These are phyloP conservation scores for Oscheius sp. DNA, from an alignment of 2,888 invertebrate species.

Conservation along the genomic window DNA sequence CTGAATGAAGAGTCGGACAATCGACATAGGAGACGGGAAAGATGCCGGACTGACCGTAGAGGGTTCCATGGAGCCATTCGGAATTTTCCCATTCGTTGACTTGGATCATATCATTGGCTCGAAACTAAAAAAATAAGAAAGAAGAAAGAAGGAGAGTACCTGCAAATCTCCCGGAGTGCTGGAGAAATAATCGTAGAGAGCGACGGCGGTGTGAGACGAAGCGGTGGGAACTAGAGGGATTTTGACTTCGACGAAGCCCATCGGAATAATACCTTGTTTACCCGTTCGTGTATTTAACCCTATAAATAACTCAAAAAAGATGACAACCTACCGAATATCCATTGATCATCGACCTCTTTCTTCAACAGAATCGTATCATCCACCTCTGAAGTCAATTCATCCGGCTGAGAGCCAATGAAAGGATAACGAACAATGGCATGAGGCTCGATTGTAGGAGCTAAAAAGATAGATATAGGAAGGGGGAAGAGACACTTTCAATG, in stretches of 20 bases:
- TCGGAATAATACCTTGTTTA: conserved; percentile 60
- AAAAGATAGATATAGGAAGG: neutral
- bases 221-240: conserved; percentile 50
- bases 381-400: conserved; percentile 56
- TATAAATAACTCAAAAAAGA: conserved; percentile 22
- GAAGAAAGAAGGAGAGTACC: conserved; percentile 44
- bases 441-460: conserved; percentile 35
- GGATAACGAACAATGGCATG: conserved; percentile 55
- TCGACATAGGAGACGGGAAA: conserved; percentile 61
- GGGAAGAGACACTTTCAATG: too few relatives aligned
- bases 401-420: conserved; percentile 53
- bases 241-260: conserved; percentile 57
- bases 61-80: conserved; percentile 65
- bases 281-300: conserved; percentile 48
- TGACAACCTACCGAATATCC: conserved; percentile 57
- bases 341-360: conserved; percentile 63
- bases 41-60: conserved; percentile 53
- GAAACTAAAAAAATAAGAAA: conserved; percentile 51
- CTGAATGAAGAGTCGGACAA: conserved; percentile 39
- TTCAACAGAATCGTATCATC: conserved; percentile 60
- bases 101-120: conserved; percentile 46
- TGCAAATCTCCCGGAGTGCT: conserved; percentile 57
- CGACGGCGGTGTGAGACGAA: conserved; percentile 43
- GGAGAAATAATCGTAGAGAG: conserved; percentile 63
- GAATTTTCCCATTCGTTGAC: conserved; percentile 53